A percentile compares a stretch with the other conserved stretches of the same genome.
Evolutionary conservation across 2,888 invertebrate species (phyloP).

Genomic region (Strigamia maritima): DNA sequence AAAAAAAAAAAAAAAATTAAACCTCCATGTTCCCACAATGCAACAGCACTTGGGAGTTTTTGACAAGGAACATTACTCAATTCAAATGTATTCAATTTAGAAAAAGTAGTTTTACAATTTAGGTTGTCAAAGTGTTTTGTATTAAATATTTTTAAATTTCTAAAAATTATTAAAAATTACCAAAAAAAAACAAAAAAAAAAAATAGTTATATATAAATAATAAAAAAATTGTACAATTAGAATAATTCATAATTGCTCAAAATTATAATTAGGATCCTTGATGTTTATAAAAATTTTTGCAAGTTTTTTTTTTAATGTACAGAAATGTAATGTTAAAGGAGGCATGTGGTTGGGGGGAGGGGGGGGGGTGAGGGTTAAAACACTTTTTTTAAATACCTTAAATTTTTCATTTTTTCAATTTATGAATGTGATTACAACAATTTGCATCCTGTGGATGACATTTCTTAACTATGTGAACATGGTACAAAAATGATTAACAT

Average conservation of each 20-base stretch:
- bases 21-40: constrained; percentile 4
- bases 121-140: background rate
- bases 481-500: background rate
- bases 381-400: background rate
- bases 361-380: too few species aligned
- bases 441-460: constrained; percentile 35
- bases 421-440: background rate
- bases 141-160: background rate
- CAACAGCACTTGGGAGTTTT: background rate
- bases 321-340: background rate
- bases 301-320: background rate
- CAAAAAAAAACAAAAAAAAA: too few species aligned
- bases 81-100: background rate
- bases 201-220: too few species aligned
- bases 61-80: background rate
- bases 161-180: too few species aligned
- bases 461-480: background rate
- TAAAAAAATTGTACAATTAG: background rate
- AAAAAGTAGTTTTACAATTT: background rate
- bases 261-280: background rate
- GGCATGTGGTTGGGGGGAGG: background rate
- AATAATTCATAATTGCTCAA: background rate
- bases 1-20: too few species aligned
- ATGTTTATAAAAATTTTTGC: background rate
- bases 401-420: background rate